A percentile compares a stretch with the other conserved stretches of the same genome.
phyloP scores from a whole-genome alignment of 2,888 invertebrate species.

The Lasioglossum pauxillum region DNA sequence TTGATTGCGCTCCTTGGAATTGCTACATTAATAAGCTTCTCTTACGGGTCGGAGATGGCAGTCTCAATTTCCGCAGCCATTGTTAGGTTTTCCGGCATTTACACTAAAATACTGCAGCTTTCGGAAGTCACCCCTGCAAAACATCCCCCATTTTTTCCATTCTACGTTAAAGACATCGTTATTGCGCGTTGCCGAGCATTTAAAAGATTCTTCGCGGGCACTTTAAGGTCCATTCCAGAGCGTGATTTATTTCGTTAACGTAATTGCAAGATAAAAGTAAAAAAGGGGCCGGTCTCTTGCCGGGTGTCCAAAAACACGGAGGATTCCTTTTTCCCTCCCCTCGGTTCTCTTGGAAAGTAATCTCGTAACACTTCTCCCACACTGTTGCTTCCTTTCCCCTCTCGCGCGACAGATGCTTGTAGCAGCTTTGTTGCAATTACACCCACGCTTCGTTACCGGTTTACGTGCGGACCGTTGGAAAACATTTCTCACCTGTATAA shows the following conservation, averaged over 20 bases:
- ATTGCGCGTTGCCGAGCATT: conserved; percentile 13
- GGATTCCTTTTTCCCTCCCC: not conserved
- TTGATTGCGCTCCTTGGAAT: not conserved
- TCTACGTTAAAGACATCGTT: conserved; percentile 7
- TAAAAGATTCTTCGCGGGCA: conserved; percentile 7
- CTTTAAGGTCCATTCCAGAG: not conserved
- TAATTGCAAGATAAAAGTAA: conserved; percentile 21
- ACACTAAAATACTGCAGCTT: not conserved
- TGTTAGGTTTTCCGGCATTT: not conserved
- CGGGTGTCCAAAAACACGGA: not conserved
- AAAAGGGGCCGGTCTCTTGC: not conserved
- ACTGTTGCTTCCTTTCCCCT: not conserved
- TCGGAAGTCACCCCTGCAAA: not conserved
- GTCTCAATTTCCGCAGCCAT: not conserved
- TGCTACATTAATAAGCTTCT: not conserved
- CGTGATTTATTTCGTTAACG: conserved; percentile 28
- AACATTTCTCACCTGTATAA: not conserved
- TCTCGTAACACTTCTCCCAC: not conserved
- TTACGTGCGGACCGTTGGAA: conserved; percentile 4
- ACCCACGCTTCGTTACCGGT: conserved; percentile 3
- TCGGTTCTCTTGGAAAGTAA: conserved; percentile 1
- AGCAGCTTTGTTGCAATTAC: conserved; percentile 13
- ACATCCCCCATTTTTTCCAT: not conserved
- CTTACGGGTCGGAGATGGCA: not conserved
- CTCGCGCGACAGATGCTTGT: not conserved